These are phyloP conservation scores for Acyrthosiphon pisum DNA, from an alignment of 1,140 invertebrate species.

Conservation along the genomic window DNA sequence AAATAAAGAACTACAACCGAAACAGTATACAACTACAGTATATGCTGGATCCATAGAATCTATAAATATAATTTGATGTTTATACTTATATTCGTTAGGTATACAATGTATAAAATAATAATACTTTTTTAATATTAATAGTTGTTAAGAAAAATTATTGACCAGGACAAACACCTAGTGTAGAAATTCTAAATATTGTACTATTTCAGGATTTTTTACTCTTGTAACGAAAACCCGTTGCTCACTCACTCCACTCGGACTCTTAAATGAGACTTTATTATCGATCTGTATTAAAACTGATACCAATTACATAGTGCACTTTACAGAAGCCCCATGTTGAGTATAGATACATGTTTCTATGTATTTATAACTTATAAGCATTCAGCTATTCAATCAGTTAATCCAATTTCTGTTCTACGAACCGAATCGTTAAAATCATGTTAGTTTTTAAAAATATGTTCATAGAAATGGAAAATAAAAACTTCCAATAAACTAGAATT, in stretches of 20 bases:
- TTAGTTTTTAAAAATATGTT: not conserved
- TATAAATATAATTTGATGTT: not conserved
- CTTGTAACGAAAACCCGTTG: not conserved
- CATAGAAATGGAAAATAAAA: not conserved
- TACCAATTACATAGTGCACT: not conserved
- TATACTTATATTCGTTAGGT: not conserved
- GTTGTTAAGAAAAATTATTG: not conserved
- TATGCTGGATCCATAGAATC: not conserved
- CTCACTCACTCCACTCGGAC: not conserved
- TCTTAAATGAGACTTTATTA: not conserved
- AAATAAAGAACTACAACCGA: not conserved
- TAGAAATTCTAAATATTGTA: not conserved
- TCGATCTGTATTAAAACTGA: not conserved
- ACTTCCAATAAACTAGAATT: not conserved
- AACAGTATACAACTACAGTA: not conserved
- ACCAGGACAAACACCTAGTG: not conserved
- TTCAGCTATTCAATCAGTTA: slow-evolving; percentile 4
- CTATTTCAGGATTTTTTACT: not conserved
- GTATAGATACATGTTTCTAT: not conserved
- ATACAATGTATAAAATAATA: not conserved
- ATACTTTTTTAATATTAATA: not conserved
- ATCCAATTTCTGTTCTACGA: not conserved
- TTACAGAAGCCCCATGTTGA: not conserved
- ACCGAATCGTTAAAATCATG: not conserved
- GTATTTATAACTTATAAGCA: slow-evolving; percentile 12